Percentiles rank a stretch among this genome's conserved stretches.
Conservation (phyloP, 2,797 vertebrate genomes). For the Gambelia wislizenii region DNA sequence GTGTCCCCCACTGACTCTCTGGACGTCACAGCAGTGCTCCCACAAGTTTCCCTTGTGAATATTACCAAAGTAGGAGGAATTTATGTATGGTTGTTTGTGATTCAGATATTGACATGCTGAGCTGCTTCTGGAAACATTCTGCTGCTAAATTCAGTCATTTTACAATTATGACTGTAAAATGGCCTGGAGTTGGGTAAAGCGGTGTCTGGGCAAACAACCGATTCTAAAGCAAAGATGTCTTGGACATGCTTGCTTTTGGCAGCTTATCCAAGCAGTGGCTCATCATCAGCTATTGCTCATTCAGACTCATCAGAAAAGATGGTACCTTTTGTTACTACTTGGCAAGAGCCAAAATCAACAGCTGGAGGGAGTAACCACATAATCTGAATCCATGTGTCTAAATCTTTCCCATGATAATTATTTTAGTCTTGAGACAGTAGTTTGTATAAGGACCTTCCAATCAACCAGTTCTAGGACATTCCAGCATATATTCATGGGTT, state of each 20-base stretch:
- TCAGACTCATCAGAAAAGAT: not conserved
- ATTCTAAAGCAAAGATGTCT: not conserved
- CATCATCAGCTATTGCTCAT: not conserved
- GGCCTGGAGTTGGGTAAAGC: not conserved
- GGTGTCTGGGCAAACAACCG: not conserved
- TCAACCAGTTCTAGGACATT: too few species aligned
- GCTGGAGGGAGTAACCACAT: too few species aligned
- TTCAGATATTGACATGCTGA: not conserved
- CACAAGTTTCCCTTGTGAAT: slow-evolving; percentile 4
- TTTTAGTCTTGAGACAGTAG: not conserved
- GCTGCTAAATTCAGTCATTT: not conserved
- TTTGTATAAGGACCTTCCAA: not conserved
- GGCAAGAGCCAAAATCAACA: not conserved
- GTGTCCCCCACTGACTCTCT: not conserved
- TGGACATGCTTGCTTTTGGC: not conserved
- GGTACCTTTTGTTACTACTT: not conserved
- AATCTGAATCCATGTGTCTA: not conserved
- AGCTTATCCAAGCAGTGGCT: not conserved
- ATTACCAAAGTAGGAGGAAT: not conserved
- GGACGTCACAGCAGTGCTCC: not conserved
- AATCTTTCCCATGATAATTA: not conserved
- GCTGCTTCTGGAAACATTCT: not conserved
- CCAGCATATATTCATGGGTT: too few species aligned
- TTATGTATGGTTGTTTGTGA: not conserved
- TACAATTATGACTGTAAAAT: not conserved